Base-by-base conservation (phyloP, 1,140 invertebrate genomes). In the Ostrea edulis region DNA sequence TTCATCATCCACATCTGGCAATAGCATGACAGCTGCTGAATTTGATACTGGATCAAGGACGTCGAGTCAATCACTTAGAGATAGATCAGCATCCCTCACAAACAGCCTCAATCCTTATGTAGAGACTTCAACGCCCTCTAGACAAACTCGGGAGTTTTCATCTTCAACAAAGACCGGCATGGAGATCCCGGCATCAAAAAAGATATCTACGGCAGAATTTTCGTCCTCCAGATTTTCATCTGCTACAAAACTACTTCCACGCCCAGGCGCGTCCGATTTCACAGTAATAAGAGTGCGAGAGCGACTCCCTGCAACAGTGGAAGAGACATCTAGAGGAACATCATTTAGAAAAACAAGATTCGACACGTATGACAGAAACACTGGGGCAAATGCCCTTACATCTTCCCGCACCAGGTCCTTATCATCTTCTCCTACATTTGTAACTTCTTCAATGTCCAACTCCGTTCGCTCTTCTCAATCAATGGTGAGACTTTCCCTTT, bases 401-500 rank as follows among this genome's bases (percentile, higher is more conserved):
- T 62, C 58, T 62, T 62, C 58, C 0, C 9, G n/a, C 14, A n/a
- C 58, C 7, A 9, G 68, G 25, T 77, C 68, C 25, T 25, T 29
- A 25, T 77, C 29, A 77, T 35, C 68, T 29, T 35, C 68, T 12
- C 68, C 68, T 29, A 77, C 68, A 77, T 77, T 77, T 77, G 14
- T 77, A 29, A 35, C 68, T 29, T 77, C 68, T 77, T 77, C 68
- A 22, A 35, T 77, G 29, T 29, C 68, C 25, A 77, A 35, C 22
- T 77, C 68, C 3, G 68, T 25, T 25, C 22, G 68, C 35, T 77
- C 68, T 77, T 77, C 68, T 14, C 22, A 77, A 77, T 77, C 29
- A 77, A 29, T 35, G 68, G 68, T 77, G 68, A 77, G 22, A 44
- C 68, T 77, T 77, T 77, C 68, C 22, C 25, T 77, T 14, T 77